Conservation (phyloP, 1,140 invertebrate genomes). For the Ridgeia piscesae region DNA sequence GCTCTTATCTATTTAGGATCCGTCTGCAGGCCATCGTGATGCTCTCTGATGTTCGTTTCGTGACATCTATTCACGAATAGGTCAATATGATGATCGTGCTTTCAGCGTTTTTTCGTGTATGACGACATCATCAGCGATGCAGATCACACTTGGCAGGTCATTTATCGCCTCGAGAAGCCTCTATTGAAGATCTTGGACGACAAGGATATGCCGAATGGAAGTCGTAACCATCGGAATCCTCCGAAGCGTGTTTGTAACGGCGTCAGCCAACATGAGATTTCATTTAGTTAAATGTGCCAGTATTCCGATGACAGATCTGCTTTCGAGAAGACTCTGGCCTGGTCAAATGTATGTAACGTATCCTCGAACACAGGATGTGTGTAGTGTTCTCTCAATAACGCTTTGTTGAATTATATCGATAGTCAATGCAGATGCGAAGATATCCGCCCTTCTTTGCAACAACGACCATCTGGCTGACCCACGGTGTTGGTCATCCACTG, state of each 20-base stretch:
- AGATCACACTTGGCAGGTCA: slow-evolving; percentile 7
- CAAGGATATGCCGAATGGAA: slow-evolving; percentile 9
- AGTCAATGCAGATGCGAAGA: slow-evolving; percentile 9
- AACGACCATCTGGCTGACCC: slow-evolving; percentile 15
- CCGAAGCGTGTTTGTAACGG: neutral
- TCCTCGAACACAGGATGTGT: slow-evolving; percentile 37
- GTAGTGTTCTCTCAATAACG: slow-evolving; percentile 7
- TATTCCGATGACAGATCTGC: slow-evolving; percentile 34
- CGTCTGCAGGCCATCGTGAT: slow-evolving; percentile 45
- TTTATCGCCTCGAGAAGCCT: slow-evolving; percentile 10
- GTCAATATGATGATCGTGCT: slow-evolving; percentile 10
- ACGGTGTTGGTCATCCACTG: neutral
- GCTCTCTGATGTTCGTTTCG: slow-evolving; percentile 30
- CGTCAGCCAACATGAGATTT: neutral
- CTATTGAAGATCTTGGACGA: neutral
- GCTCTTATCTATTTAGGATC: slow-evolving; percentile 3
- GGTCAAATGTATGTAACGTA: slow-evolving; percentile 34
- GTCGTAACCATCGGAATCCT: slow-evolving; percentile 3
- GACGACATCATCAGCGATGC: slow-evolving; percentile 15
- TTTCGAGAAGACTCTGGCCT: slow-evolving; percentile 37
- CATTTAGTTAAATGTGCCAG: slow-evolving; percentile 34
- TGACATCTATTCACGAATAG: slow-evolving; percentile 42
- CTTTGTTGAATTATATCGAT: neutral
- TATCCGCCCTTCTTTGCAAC: neutral
- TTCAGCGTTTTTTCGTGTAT: neutral